Evolutionary conservation across 2,797 vertebrate species (phyloP).

Genomic region (Acanthis flammea): DNA sequence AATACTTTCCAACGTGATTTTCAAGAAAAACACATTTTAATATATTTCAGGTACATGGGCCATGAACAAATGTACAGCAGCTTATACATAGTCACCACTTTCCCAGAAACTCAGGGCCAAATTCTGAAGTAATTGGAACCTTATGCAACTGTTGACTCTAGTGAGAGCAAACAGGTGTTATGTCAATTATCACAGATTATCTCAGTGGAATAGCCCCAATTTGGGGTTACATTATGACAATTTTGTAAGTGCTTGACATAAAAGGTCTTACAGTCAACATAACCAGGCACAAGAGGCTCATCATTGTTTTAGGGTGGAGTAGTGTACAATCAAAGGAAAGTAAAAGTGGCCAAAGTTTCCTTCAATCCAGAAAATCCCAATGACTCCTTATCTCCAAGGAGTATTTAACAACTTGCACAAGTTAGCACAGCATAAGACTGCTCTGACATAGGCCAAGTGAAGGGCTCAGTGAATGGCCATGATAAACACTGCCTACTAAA

Average conservation of each 20-base stretch:
- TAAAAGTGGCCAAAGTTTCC: constrained; percentile 13
- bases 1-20: constrained; percentile 13
- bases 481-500: background rate
- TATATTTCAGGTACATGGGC: background rate
- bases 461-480: background rate
- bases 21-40: constrained; percentile 32
- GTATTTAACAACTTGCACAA: constrained; percentile 7
- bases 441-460: background rate
- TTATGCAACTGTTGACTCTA: background rate
- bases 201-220: background rate
- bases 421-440: background rate
- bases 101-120: constrained; percentile 23
- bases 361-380: constrained; percentile 34
- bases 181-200: constrained; percentile 19
- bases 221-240: background rate
- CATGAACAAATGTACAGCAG: background rate
- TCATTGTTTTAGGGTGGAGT: constrained; percentile 16
- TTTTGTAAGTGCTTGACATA: background rate
- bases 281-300: constrained; percentile 49
- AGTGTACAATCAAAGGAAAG: background rate
- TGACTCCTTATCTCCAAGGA: constrained; percentile 40
- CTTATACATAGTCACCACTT: background rate
- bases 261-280: background rate
- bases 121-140: constrained; percentile 39
- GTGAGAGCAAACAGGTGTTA: constrained; percentile 47